A percentile compares a stretch with the other conserved stretches of the same genome.
phyloP scores from a whole-genome alignment of 2,113 vertebrate species.

The Osmerus eperlanus region DNA sequence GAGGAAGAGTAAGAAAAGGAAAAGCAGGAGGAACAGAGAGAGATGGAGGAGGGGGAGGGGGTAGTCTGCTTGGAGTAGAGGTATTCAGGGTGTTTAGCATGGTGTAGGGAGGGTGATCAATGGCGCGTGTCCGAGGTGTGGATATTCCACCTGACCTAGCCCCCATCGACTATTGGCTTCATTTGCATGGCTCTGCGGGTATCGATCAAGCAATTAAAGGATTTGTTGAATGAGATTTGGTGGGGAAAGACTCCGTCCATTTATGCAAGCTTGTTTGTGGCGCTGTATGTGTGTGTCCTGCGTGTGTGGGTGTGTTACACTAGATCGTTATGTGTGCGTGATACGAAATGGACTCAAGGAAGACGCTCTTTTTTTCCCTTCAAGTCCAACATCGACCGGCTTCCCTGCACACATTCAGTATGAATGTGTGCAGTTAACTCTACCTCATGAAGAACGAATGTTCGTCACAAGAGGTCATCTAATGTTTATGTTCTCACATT shows the following conservation, averaged over 20 bases:
- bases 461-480: constrained; percentile 14
- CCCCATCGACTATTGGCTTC: constrained; percentile 48
- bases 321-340: not conserved
- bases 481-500: constrained; percentile 27
- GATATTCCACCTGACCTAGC: constrained; percentile 33
- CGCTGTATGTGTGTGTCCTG: not conserved
- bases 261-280: not conserved
- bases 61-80: not conserved
- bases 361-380: constrained; percentile 13
- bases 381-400: constrained; percentile 12
- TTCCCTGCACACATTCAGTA: constrained; percentile 11
- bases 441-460: not conserved
- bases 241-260: not conserved
- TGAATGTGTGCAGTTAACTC: constrained; percentile 23
- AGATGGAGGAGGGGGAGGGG: not conserved
- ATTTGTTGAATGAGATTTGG: constrained; percentile 49
- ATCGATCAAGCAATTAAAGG: constrained; percentile 66
- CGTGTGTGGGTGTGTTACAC: not conserved
- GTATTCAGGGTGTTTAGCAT: constrained; percentile 40
- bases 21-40: too few relatives aligned
- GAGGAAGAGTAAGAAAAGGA: too few relatives aligned
- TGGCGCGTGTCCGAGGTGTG: constrained; percentile 24
- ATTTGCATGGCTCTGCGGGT: constrained; percentile 56
- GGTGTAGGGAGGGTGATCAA: constrained; percentile 50
- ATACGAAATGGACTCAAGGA: constrained; percentile 31